Evolutionary conservation across 2,888 invertebrate species (phyloP).

Genomic region (Dasypogon diadema): DNA sequence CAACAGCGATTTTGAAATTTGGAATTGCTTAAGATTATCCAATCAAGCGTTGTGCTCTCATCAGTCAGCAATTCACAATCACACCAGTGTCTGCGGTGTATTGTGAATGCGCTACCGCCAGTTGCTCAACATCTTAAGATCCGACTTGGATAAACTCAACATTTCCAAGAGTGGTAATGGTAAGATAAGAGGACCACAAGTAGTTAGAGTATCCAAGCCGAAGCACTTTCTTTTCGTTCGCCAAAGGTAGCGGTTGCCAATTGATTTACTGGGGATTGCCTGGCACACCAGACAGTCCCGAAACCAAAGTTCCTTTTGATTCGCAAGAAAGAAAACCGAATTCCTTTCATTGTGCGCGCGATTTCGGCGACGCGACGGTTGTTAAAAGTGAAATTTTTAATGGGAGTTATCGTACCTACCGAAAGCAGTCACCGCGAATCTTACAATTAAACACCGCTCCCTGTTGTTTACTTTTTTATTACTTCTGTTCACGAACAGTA

Average conservation of each 20-base stretch:
- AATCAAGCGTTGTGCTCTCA: too few species aligned
- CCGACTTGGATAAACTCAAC: background rate
- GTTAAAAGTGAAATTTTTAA: conserved; percentile 1
- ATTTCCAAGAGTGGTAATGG: conserved; percentile 14
- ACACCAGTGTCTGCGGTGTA: background rate
- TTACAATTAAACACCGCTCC: background rate
- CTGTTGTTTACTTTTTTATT: background rate
- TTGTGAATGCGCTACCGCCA: background rate
- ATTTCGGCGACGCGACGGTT: background rate
- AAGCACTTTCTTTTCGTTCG: conserved; percentile 32
- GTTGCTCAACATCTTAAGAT: conserved; percentile 10
- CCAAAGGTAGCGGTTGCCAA: conserved; percentile 18
- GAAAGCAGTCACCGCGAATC: background rate
- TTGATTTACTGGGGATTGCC: background rate
- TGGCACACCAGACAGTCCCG: background rate
- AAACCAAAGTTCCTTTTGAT: too few species aligned
- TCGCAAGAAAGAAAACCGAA: background rate
- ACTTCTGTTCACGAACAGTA: background rate
- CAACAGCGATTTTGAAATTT: too few species aligned
- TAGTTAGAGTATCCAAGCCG: too few species aligned
- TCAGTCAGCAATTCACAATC: conserved; percentile 39
- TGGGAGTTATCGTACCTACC: background rate
- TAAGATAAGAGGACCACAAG: background rate
- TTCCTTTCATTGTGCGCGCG: background rate
- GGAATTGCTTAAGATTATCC: too few species aligned